phyloP scores from a whole-genome alignment of 2,113 vertebrate species.

The Hassar affinis region DNA sequence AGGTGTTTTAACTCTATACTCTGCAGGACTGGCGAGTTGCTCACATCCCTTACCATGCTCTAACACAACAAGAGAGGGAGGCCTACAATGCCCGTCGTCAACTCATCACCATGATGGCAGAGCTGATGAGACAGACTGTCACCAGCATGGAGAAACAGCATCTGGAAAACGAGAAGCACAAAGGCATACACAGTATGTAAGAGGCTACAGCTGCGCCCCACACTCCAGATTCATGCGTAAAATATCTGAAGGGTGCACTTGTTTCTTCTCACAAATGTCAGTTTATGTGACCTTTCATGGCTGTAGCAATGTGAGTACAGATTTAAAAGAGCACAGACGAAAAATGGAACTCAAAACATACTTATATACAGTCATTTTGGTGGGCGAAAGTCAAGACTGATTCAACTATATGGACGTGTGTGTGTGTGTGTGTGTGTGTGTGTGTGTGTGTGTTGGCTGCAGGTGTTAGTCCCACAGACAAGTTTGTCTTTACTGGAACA shows the following conservation, averaged over 20 bases:
- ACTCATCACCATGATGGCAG: conserved; percentile 71
- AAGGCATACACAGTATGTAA: conserved; percentile 46
- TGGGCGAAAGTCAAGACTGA: neutral
- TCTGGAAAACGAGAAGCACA: conserved; percentile 35
- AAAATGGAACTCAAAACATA: neutral
- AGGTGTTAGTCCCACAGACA: conserved; percentile 50
- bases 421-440: conserved; percentile 25
- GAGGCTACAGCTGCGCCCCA: neutral
- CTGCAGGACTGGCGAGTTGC: conserved; percentile 73
- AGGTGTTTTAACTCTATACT: neutral
- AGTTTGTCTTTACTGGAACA: conserved; percentile 49
- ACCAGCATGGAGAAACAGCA: conserved; percentile 57
- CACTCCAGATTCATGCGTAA: neutral
- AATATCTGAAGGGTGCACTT: neutral
- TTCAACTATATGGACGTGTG: neutral
- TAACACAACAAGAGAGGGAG: conserved; percentile 68
- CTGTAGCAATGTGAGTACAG: neutral
- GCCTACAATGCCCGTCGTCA: conserved; percentile 60
- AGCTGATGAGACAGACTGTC: conserved; percentile 60
- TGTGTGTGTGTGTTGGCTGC: conserved; percentile 22
- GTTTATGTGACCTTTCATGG: neutral
- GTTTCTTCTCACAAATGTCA: neutral
- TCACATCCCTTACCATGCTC: conserved; percentile 72
- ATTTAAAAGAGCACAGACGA: neutral
- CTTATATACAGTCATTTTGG: neutral